phyloP scores from a whole-genome alignment of 2,113 vertebrate genomes.

The Petrocephalus zakoni region DNA sequence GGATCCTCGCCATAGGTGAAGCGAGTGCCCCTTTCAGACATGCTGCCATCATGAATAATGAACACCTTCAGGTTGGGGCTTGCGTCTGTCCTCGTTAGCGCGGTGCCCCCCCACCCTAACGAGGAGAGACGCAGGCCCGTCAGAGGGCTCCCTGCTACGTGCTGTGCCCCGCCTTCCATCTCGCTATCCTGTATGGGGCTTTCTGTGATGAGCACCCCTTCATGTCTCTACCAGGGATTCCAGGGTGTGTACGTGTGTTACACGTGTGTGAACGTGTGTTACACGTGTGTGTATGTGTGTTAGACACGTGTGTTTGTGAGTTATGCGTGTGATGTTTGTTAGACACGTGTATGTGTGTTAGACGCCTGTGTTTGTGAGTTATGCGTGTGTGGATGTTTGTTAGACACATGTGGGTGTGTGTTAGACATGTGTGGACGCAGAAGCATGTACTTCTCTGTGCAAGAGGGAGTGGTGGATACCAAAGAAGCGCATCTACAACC shows the following conservation, averaged over 20 bases:
- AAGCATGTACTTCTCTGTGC: not conserved
- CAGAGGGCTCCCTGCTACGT: not conserved
- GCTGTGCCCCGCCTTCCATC: not conserved
- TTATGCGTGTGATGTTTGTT: not conserved
- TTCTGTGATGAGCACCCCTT: not conserved
- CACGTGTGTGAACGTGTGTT: not conserved
- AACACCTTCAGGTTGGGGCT: slow-evolving; percentile 32
- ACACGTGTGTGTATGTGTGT: not conserved
- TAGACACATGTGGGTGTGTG: not conserved
- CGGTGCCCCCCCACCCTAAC: not conserved
- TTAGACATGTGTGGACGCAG: not conserved
- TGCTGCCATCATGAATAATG: slow-evolving; percentile 61
- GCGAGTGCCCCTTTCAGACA: slow-evolving; percentile 19
- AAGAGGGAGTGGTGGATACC: not conserved
- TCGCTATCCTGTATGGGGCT: not conserved
- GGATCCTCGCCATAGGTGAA: not conserved
- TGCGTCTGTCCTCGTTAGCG: not conserved
- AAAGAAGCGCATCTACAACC: too few species aligned
- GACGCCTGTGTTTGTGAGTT: not conserved
- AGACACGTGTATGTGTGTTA: not conserved
- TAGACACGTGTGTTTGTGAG: not conserved
- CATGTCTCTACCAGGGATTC: not conserved
- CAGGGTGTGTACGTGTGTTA: not conserved
- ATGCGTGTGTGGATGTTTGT: not conserved
- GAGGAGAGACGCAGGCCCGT: not conserved